Base-by-base conservation (phyloP, 2,113 vertebrate species). In the Urocitellus parryii region DNA sequence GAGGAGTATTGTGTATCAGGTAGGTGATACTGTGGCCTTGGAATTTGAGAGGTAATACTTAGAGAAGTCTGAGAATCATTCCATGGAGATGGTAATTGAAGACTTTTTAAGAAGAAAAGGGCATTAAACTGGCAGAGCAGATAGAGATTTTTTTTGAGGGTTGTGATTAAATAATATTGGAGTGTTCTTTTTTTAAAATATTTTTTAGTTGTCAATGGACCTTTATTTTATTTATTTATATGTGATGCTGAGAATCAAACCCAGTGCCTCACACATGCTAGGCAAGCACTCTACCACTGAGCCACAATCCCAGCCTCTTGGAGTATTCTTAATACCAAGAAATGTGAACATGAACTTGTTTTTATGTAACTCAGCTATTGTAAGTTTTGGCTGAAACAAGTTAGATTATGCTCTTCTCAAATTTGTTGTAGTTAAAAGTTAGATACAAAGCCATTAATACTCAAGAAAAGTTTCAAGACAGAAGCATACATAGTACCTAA, bases 381-480 rank as follows among this genome's bases (percentile, higher is more conserved):
- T 29, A 27, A 24, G 32, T 37, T 88, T 88, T 84, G 42, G 53
- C 32, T 88, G 65, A 88, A 25, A 56, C n/a, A 82, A 2, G 79
- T 65, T n/a, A 84, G 20, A 37, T 48, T 83, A 70, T 91, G 17
- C n/a, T 80, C 56, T 76, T 94, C 51, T 91, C 77, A 78, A 91
- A 65, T 72, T 65, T 63, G 51, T 65, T 70, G 51, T 94, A 32
- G 70, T 92, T 73, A 73, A 83, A 78, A 94, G 42, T 56, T 88
- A 92, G 37, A 56, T 73, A 83, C 10, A 83, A 6, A 45, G 14
- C 53, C 61, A 53, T 78, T 68, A 81, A 91, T 82, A 37, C 65
- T 74, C 25, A 39, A 37, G 67, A 87, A 87, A 79, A 78, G 32
- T n/a, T 94, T 72, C 16, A 87, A 76, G 27, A 48, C 2, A 73